A percentile compares a stretch with the other conserved stretches of the same genome.
phyloP scores from a whole-genome alignment of 2,797 vertebrate species.

The Betta splendens region DNA sequence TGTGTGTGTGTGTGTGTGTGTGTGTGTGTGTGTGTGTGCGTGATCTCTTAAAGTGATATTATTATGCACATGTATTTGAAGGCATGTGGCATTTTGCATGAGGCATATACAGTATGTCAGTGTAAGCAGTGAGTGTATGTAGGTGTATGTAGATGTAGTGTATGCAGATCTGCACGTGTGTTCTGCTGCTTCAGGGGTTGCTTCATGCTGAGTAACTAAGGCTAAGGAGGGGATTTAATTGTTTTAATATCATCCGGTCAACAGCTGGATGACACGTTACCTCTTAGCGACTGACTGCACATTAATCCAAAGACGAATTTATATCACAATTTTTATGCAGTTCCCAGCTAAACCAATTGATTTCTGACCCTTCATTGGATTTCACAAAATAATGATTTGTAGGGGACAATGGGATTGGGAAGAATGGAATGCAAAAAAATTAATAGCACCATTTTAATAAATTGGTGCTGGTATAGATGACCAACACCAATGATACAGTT shows the following conservation, averaged over 20 bases:
- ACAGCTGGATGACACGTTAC: constrained; percentile 19
- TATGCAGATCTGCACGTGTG: not conserved
- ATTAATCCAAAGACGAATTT: constrained; percentile 3
- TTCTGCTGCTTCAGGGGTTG: not conserved
- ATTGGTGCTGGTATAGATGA: no score
- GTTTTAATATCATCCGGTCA: constrained; percentile 28
- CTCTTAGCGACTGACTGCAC: constrained; percentile 21
- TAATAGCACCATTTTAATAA: no score
- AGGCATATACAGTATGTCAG: not conserved
- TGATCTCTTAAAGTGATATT: constrained; percentile 13
- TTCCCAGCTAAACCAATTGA: not conserved
- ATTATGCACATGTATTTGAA: constrained; percentile 3
- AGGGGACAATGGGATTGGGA: not conserved
- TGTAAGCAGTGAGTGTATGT: not conserved
- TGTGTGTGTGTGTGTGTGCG: constrained; percentile 46
- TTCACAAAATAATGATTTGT: not conserved
- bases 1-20: constrained; percentile 15
- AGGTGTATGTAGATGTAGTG: no score
- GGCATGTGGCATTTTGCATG: constrained; percentile 4
- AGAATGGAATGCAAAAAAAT: not conserved
- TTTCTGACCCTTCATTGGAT: not conserved
- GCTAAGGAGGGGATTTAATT: constrained; percentile 30
- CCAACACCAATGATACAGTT: not conserved
- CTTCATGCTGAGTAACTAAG: not conserved
- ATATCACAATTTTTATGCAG: constrained; percentile 3